Conservation (phyloP, 53 echinoderm and acorn worm genomes). For the Antedon mediterranea region DNA sequence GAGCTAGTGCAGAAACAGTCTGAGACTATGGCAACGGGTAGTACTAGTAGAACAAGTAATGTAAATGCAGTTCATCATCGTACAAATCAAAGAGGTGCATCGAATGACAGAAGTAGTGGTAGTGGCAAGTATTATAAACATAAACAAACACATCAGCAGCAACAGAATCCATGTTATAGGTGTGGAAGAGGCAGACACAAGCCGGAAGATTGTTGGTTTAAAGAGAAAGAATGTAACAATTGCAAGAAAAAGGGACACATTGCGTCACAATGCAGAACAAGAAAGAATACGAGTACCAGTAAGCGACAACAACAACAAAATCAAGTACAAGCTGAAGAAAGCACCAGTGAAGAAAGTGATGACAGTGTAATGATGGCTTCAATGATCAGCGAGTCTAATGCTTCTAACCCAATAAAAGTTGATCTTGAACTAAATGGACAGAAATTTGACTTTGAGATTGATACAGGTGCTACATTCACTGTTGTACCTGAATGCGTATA, state of each 20-base stretch:
- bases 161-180: not conserved
- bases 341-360: not conserved
- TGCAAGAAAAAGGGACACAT: constrained; percentile 7
- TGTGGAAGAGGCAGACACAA: constrained; percentile 7
- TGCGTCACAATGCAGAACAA: not conserved
- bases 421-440: constrained; percentile 4
- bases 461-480: not conserved
- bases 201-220: constrained; percentile 12
- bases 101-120: not conserved
- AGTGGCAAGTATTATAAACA: not conserved
- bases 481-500: constrained; percentile 2
- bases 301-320: not conserved
- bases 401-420: constrained; percentile 3
- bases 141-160: not conserved
- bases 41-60: not conserved
- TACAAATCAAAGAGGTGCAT: not conserved
- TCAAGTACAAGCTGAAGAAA: not conserved
- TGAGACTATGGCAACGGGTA: not conserved
- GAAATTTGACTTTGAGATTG: not conserved
- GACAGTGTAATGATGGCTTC: constrained; percentile 3
- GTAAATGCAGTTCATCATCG: not conserved
- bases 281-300: not conserved
- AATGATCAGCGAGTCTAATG: not conserved
- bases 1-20: not conserved
- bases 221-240: constrained; percentile 1